Evolutionary conservation across 2,888 invertebrate species (phyloP).

Genomic region (Drosophila trichaetosa): DNA sequence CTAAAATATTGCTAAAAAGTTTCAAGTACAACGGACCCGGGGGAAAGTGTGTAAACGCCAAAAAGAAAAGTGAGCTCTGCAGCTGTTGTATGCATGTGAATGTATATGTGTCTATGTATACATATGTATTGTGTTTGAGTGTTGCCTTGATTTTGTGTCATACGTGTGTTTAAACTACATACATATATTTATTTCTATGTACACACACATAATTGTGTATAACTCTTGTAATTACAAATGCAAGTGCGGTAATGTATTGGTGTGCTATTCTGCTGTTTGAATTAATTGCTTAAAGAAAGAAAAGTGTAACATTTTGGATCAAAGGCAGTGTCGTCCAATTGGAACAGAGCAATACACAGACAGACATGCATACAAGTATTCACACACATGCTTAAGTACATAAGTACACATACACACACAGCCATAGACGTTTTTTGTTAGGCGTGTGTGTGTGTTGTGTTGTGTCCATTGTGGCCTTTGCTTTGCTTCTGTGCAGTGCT

Average conservation of each 20-base stretch:
- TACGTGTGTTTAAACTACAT: constrained; percentile 52
- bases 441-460: constrained; percentile 41
- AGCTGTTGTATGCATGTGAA: constrained; percentile 54
- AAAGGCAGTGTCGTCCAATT: constrained; percentile 46
- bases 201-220: constrained; percentile 39
- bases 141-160: constrained; percentile 64
- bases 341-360: constrained; percentile 40
- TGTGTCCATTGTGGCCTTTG: constrained; percentile 54
- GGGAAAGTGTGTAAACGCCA: constrained; percentile 38
- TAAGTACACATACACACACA: constrained; percentile 11
- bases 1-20: constrained; percentile 19
- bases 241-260: constrained; percentile 22
- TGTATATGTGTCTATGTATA: constrained; percentile 41
- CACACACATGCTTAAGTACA: constrained; percentile 10
- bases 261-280: constrained; percentile 10
- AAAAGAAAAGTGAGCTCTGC: constrained; percentile 61
- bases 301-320: constrained; percentile 25
- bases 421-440: constrained; percentile 48
- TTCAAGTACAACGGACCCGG: constrained; percentile 7
- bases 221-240: constrained; percentile 24
- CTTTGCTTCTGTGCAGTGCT: constrained; percentile 49
- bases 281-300: constrained; percentile 3
- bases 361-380: constrained; percentile 22
- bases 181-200: constrained; percentile 14
- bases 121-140: constrained; percentile 36